A percentile compares a stretch with the other conserved stretches of the same genome.
These are phyloP conservation scores for Drosophila subpulchrella DNA, from an alignment of 1,140 invertebrate genomes.

Conservation along the genomic window DNA sequence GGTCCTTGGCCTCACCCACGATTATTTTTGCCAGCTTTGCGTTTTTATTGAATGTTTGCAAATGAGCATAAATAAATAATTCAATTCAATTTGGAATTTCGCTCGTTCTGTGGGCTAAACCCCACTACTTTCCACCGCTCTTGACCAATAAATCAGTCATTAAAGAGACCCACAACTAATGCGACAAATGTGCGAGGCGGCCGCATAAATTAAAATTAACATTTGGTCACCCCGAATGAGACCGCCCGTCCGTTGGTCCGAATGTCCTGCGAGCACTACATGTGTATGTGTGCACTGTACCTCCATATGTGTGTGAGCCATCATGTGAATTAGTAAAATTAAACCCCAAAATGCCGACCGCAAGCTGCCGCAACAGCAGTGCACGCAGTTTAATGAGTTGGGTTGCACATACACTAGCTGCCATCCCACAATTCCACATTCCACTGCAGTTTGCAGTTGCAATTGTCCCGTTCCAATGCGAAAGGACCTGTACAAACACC, in stretches of 20 bases:
- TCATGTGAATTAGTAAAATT: constrained; percentile 81
- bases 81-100: constrained; percentile 48
- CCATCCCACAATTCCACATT: background rate
- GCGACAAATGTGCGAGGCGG: constrained; percentile 74
- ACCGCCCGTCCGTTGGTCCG: background rate
- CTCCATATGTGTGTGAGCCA: constrained; percentile 26
- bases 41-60: constrained; percentile 67
- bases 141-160: constrained; percentile 79
- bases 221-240: constrained; percentile 54
- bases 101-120: constrained; percentile 3
- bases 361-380: constrained; percentile 73
- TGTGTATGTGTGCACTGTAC: no score
- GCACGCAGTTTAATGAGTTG: constrained; percentile 73
- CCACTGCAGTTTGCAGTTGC: constrained; percentile 11
- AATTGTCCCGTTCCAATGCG: background rate
- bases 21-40: constrained; percentile 45
- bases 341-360: constrained; percentile 74
- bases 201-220: constrained; percentile 81
- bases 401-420: constrained; percentile 15
- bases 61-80: constrained; percentile 74
- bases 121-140: constrained; percentile 18
- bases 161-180: constrained; percentile 76
- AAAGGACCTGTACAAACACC: background rate
- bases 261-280: background rate
- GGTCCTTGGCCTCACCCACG: constrained; percentile 18